Evolutionary conservation across 1,140 invertebrate species (phyloP).

Genomic region (Ruditapes philippinarum): DNA sequence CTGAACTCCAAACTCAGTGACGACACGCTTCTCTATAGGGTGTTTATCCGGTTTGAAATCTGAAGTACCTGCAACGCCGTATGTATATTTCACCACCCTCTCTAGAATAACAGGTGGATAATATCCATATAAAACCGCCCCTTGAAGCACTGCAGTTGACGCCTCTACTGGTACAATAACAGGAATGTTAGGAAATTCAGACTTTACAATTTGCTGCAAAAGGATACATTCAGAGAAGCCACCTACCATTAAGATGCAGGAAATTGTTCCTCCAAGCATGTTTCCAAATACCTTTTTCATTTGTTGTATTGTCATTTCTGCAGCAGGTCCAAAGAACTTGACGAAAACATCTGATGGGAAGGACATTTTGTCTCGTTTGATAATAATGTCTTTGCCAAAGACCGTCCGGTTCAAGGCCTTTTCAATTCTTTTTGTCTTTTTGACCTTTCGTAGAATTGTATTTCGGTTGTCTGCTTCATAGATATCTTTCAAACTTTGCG

Average conservation of each 20-base stretch:
- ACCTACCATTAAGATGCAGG: not conserved
- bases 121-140: slow-evolving; percentile 14
- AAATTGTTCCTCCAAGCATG: not conserved
- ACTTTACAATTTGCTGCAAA: not conserved
- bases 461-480: not conserved
- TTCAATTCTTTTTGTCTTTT: not conserved
- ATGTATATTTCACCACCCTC: not conserved
- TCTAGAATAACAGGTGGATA: not conserved
- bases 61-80: not conserved
- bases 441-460: too few relatives aligned
- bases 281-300: not conserved
- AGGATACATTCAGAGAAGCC: not conserved
- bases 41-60: not conserved
- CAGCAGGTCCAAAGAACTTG: not conserved
- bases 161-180: not conserved
- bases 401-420: not conserved
- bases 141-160: not conserved
- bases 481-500: not conserved
- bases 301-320: not conserved
- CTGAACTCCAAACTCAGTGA: not conserved
- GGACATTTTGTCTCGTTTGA: not conserved
- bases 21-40: not conserved
- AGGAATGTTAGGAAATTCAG: not conserved
- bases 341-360: not conserved
- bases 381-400: not conserved